Evolutionary conservation across 2,888 invertebrate species (phyloP), one percentile per base, ranked within the genome.

Genomic region (Junonia oenone): DNA sequence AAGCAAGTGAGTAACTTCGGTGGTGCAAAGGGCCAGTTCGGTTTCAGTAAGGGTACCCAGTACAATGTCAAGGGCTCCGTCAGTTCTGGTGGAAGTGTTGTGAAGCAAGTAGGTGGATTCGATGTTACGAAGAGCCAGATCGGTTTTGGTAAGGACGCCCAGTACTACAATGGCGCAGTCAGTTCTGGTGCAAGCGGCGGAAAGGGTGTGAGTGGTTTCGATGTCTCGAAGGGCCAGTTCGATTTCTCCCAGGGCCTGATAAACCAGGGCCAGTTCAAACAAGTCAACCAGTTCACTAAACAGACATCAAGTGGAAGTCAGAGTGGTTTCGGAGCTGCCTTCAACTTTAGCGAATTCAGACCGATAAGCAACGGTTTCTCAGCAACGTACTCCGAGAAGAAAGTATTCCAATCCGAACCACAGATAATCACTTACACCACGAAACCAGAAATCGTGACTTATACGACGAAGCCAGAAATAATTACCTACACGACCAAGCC

Each of bases 301-400:
- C 19, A 45, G 5, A 6, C 47, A 37, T 45, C 47, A 2, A 50
- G 27, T 68, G 69, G 0, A 68, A 68, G 9, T 6, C 62, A 61
- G 26, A 37, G 46, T 22, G 54, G 57, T 2, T 52, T 52, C 45
- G 62, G 61, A 1, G 55, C 64, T 50, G 67, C 70, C 0, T 53
- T 68, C 4, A 71, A 71, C 15, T 74, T 78, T 38, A 75, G 69
- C 0, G 71, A 79, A 58, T 56, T 83, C n/a, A 78, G 80, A 4
- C 89, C 89, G 0, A 63, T 85, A 0, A 71, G 81, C 0, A 86
- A 88, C 26, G 76, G 75, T 0, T 85, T 78, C 67, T 81, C 78
- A 50, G 81, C 87, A 0, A 75, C 83, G 0, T 87, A 77, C 58
- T 68, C 80, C 0, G 84, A 87, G 54, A 85, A 84, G 67, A 86